Conservation (phyloP, 2,113 vertebrate species). For the Sialia sialis region DNA sequence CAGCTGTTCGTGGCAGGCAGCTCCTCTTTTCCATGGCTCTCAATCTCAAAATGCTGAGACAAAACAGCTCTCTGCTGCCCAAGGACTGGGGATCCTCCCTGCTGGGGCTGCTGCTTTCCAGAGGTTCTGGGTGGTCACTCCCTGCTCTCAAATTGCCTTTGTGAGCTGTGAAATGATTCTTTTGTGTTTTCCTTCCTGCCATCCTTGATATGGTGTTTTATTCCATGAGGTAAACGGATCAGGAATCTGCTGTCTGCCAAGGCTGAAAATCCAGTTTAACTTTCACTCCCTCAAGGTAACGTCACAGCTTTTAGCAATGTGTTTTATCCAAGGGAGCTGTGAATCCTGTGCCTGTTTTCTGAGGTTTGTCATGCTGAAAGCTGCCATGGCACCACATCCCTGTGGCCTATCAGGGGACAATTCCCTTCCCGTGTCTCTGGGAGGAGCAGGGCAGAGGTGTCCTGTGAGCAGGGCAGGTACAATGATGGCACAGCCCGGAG, state of each 20-base stretch:
- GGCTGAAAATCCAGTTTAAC: not conserved
- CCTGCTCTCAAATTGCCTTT: not conserved
- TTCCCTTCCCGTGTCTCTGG: not conserved
- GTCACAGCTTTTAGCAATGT: not conserved
- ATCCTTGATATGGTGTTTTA: not conserved
- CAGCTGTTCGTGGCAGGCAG: not conserved
- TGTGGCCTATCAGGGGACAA: rapidly evolving
- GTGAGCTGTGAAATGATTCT: not conserved
- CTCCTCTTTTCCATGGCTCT: not conserved
- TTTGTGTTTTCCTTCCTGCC: not conserved
- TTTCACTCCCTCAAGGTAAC: not conserved
- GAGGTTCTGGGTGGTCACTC: not conserved
- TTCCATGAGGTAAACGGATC: not conserved
- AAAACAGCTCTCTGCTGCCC: not conserved
- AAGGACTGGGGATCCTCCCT: not conserved
- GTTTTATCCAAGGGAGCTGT: not conserved
- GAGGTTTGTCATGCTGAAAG: not conserved
- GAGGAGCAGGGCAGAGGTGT: not conserved
- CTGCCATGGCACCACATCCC: rapidly evolving
- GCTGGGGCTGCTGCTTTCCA: not conserved
- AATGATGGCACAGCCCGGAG: not conserved
- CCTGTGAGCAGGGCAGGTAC: not conserved
- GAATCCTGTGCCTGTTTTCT: not conserved
- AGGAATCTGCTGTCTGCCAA: not conserved
- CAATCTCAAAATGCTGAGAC: not conserved